Evolutionary conservation across 2,888 invertebrate species (phyloP), one percentile per base, ranked within the genome.

Genomic region (Napeogenes sylphis): DNA sequence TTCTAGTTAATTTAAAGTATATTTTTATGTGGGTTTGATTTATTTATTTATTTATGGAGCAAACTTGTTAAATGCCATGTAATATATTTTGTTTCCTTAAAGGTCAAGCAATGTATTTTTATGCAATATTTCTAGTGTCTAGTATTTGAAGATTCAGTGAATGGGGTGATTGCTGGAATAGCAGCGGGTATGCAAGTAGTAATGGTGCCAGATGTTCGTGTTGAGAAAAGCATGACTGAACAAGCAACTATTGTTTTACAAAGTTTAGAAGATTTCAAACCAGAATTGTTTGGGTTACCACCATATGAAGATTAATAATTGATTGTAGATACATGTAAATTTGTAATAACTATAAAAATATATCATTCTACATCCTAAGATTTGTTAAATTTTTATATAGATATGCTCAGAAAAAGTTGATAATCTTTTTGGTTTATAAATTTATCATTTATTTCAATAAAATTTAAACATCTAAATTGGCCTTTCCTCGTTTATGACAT

Each of bases 141-240:
- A 68, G 97, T 97, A 0, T 95, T 98, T 81, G 98, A 98, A 88
- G 98, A 98, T 89, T 95, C 98, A 2, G 94, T 95, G 0, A 97
- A 96, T 84, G 98, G 98, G 2, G 96, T 97, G 0, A 87, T 90
- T 65, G 96, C 96, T 2, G 97, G 94, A 0, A 78, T 88, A 35
- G 92, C 92, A 30, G 97, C 97, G 1, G 95, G 95, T 3, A 98
- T 98, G 97, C 96, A 96, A 82, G 94, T 93, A 2, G 93, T 97
- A 0, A 95, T 96, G 95, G 94, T 96, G 13, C 96, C 96, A 0
- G 95, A 96, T 77, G 70, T 76, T n/a, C 75, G 80, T 55, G 59
- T 87, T 2, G 82, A 85, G 12, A 75, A 68, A 59, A 73, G 69
- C 14, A 70, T 83, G 8, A 85, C 83, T 6, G 66, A 66, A 45